Conservation (phyloP, 2,888 invertebrate genomes). For the Chrysina gloriosa region DNA sequence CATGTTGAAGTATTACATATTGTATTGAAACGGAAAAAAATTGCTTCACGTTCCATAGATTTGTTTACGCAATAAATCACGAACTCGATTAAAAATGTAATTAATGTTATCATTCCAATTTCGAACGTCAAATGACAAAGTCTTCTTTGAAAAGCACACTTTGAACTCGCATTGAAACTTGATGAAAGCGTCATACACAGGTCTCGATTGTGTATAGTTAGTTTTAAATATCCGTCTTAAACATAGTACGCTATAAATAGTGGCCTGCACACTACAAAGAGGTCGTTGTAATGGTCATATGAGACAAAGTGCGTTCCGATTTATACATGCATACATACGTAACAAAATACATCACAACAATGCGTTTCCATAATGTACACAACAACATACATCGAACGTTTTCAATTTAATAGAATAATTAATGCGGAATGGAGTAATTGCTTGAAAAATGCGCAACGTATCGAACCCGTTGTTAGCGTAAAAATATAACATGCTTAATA, state of each 20-base stretch:
- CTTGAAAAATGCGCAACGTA: not conserved
- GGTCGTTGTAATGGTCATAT: constrained; percentile 20
- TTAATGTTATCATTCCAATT: not conserved
- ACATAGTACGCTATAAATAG: constrained; percentile 18
- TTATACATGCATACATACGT: not conserved
- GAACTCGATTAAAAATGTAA: not conserved
- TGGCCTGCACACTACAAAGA: not conserved
- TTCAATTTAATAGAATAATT: too few relatives aligned
- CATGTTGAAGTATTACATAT: too few relatives aligned
- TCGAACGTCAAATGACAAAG: not conserved
- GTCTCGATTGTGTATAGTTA: not conserved
- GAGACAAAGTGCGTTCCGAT: constrained; percentile 1
- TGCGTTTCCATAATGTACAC: not conserved
- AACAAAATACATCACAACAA: not conserved
- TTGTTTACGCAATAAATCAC: not conserved
- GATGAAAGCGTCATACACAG: not conserved
- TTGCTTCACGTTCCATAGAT: too few relatives aligned
- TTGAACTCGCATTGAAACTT: not conserved
- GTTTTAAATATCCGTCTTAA: constrained; percentile 12
- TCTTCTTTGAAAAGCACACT: not conserved
- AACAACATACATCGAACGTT: too few relatives aligned
- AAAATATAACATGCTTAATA: not conserved
- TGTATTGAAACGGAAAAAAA: too few relatives aligned
- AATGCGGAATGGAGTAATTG: not conserved
- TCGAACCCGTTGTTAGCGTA: not conserved